phyloP scores from a whole-genome alignment of 2,797 vertebrate species.

The Heliangelus exortis region DNA sequence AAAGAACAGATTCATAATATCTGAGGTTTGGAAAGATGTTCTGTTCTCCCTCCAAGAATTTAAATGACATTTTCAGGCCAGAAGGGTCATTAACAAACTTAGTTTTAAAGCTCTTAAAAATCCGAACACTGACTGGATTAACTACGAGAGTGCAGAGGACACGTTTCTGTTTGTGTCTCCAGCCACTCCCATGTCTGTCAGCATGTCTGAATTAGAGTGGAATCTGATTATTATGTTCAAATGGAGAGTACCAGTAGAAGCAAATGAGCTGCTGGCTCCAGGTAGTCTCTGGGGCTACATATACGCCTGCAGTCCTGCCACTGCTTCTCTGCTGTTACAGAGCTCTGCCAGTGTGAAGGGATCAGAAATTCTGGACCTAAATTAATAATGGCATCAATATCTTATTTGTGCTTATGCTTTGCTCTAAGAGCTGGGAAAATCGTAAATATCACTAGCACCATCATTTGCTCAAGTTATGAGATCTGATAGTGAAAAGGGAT shows the following conservation, averaged over 20 bases:
- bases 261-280: slow-evolving; percentile 37
- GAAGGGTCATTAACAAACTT: slow-evolving; percentile 30
- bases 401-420: background rate
- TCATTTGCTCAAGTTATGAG: background rate
- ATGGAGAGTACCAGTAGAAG: background rate
- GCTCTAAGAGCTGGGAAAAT: background rate
- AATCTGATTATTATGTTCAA: slow-evolving; percentile 57
- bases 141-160: slow-evolving; percentile 27
- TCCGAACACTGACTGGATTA: slow-evolving; percentile 37
- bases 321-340: background rate
- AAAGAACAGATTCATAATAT: background rate
- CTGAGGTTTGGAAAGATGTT: slow-evolving; percentile 10
- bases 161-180: slow-evolving; percentile 59
- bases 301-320: background rate
- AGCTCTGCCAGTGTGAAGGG: background rate
- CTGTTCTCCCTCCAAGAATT: slow-evolving; percentile 35
- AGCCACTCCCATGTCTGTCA: slow-evolving; percentile 60
- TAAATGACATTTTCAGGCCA: slow-evolving; percentile 40
- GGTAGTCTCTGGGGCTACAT: background rate
- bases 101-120: slow-evolving; percentile 41
- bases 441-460: background rate
- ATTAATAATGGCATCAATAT: background rate
- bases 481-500: background rate
- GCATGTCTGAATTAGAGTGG: slow-evolving; percentile 62
- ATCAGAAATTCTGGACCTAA: background rate